A percentile compares a stretch with the other conserved stretches of the same genome.
Evolutionary conservation across 2,888 invertebrate genomes (phyloP).

Genomic region (Nephrotoma flavescens): DNA sequence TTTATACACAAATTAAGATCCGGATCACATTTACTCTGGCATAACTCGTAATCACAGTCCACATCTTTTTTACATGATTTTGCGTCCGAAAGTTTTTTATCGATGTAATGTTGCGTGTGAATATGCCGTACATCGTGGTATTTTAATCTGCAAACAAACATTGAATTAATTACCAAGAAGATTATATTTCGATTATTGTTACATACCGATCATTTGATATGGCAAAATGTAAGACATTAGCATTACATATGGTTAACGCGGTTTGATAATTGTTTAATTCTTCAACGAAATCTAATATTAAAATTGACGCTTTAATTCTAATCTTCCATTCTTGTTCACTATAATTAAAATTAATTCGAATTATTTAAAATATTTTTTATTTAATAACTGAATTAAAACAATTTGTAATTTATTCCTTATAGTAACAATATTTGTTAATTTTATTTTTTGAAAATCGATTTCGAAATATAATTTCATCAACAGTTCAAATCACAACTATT

Average conservation of each 20-base stretch:
- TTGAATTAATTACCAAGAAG: not conserved
- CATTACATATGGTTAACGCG: not conserved
- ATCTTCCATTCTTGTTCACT: not conserved
- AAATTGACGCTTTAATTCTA: not conserved
- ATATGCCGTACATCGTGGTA: not conserved
- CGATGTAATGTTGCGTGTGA: not conserved
- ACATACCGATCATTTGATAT: not conserved
- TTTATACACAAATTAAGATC: not conserved
- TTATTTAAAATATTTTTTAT: no score
- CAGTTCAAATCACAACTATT: no score
- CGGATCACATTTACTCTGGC: not conserved
- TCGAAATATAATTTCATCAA: no score
- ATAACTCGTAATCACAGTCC: not conserved
- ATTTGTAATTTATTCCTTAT: no score
- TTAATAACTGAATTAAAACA: no score
- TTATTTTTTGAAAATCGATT: no score
- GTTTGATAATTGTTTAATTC: constrained; percentile 3
- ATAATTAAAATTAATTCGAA: no score
- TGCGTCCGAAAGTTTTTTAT: not conserved
- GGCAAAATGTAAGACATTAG: not conserved
- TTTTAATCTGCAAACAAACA: not conserved
- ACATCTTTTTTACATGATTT: not conserved
- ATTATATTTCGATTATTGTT: no score
- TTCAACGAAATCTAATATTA: constrained; percentile 1
- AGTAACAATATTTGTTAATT: no score